phyloP scores from a whole-genome alignment of 2,113 vertebrate genomes.

The Aegithalos caudatus region DNA sequence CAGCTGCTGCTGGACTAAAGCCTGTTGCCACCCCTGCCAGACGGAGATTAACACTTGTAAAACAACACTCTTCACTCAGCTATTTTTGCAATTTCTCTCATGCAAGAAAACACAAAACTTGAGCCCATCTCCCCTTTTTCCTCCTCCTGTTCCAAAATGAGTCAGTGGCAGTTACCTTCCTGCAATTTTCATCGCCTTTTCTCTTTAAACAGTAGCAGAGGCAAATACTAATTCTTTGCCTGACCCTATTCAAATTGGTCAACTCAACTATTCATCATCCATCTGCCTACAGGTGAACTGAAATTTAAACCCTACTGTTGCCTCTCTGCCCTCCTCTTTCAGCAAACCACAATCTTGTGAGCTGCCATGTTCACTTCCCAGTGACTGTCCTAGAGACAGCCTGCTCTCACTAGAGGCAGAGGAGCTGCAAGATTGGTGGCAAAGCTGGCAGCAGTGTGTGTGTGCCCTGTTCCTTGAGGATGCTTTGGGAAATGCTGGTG shows the following conservation, averaged over 20 bases:
- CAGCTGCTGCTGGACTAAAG: slow-evolving; percentile 13
- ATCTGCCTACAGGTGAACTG: neutral
- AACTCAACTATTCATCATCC: neutral
- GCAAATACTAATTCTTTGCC: neutral
- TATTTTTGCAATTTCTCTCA: neutral
- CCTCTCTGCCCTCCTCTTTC: neutral
- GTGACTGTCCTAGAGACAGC: neutral
- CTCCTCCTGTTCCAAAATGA: neutral
- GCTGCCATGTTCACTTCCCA: neutral
- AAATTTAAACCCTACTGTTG: neutral
- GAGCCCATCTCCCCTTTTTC: neutral
- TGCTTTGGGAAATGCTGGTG: neutral
- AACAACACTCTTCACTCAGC: neutral
- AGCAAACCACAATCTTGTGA: neutral
- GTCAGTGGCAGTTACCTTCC: neutral
- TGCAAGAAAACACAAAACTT: neutral
- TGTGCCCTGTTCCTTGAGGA: neutral
- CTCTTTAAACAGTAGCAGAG: neutral
- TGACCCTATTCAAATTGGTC: neutral
- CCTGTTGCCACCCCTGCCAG: neutral
- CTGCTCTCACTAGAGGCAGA: neutral
- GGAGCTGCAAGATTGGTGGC: neutral
- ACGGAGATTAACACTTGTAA: neutral
- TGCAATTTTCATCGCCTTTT: neutral
- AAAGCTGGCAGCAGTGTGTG: neutral